Percentiles rank a stretch among this genome's conserved stretches.
phyloP scores from a whole-genome alignment of 2,113 vertebrate species.

The Malurus cyaneus region DNA sequence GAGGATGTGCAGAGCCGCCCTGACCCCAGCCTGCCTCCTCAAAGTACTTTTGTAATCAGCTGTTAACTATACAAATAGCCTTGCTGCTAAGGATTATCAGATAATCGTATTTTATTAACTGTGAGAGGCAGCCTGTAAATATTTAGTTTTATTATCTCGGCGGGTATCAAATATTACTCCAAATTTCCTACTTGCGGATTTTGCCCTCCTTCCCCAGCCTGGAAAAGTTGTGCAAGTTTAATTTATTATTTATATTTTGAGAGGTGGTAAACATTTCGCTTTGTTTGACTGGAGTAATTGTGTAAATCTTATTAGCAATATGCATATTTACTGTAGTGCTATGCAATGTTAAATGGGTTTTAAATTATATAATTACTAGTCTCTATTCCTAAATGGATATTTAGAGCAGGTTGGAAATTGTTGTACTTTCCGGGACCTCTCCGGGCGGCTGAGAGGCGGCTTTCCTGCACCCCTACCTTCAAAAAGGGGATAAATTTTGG shows the following conservation, averaged over 20 bases:
- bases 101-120: slow-evolving; percentile 72
- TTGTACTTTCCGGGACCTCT: slow-evolving; percentile 37
- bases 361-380: slow-evolving; percentile 80
- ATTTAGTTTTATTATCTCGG: slow-evolving; percentile 72
- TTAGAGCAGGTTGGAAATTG: slow-evolving; percentile 69
- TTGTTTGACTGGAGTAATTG: slow-evolving; percentile 79
- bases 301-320: slow-evolving; percentile 81
- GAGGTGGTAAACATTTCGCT: slow-evolving; percentile 74
- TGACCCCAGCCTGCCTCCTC: slow-evolving; percentile 38
- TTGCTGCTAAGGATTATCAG: slow-evolving; percentile 68
- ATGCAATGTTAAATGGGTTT: slow-evolving; percentile 77
- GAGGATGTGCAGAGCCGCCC: slow-evolving; percentile 29
- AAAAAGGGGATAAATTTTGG: not conserved
- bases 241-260: slow-evolving; percentile 73
- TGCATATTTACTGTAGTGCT: slow-evolving; percentile 80
- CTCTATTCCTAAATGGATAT: slow-evolving; percentile 76
- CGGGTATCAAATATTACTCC: slow-evolving; percentile 64
- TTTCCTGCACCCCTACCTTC: not conserved
- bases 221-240: slow-evolving; percentile 62
- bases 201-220: slow-evolving; percentile 26
- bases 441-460: not conserved
- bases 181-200: slow-evolving; percentile 50
- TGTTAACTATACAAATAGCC: slow-evolving; percentile 71
- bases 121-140: slow-evolving; percentile 70
- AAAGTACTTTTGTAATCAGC: slow-evolving; percentile 64